Percentiles rank a stretch among this genome's conserved stretches.
These are phyloP conservation scores for Alfaro cultratus DNA, from an alignment of 2,797 vertebrate genomes.

Conservation along the genomic window DNA sequence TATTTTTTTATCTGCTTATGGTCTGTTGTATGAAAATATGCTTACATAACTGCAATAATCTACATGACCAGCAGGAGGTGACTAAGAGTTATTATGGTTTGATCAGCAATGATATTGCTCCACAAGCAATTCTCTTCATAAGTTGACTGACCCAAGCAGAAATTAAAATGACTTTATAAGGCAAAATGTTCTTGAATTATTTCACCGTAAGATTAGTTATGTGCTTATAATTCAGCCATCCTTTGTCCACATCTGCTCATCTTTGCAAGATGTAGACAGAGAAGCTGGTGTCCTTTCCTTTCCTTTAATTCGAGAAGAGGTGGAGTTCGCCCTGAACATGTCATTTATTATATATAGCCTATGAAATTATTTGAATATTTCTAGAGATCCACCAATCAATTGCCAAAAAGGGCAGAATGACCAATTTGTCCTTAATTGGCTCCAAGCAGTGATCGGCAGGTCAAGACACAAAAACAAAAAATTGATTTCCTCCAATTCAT, in stretches of 20 bases:
- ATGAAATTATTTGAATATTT: background rate
- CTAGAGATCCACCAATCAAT: background rate
- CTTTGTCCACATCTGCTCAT: background rate
- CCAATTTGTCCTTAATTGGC: background rate
- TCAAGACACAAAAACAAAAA: background rate
- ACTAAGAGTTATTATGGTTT: background rate
- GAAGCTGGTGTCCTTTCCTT: too few species aligned
- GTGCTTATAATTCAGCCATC: background rate
- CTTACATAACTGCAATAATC: background rate
- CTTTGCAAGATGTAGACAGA: background rate
- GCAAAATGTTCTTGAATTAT: background rate
- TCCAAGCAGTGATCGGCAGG: background rate
- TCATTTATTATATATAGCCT: background rate
- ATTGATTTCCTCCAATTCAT: background rate
- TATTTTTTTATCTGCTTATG: background rate
- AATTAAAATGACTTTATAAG: background rate
- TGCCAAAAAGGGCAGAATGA: background rate
- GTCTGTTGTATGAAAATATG: background rate
- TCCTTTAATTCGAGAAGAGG: background rate
- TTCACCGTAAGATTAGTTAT: background rate
- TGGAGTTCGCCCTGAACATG: background rate
- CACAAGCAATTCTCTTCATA: too few species aligned
- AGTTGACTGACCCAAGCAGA: background rate
- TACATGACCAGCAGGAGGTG: background rate
- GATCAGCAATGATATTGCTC: background rate